phyloP scores from a whole-genome alignment of 1,140 invertebrate species.

The Drosophila sechellia region DNA sequence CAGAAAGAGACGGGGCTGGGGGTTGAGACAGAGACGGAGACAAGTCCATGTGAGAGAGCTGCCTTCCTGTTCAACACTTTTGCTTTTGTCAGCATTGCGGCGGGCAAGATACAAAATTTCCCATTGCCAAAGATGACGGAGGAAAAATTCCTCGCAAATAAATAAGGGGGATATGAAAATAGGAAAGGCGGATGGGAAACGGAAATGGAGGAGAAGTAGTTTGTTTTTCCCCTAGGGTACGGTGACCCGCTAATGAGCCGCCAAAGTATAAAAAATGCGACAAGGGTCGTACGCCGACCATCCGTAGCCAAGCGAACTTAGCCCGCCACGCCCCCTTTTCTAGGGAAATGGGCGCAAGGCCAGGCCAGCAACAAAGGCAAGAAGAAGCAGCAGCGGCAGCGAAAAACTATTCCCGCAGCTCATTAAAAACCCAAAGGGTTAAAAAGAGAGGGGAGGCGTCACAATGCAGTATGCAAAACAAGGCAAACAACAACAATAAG shows the following conservation, averaged over 20 bases:
- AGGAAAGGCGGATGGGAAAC: constrained; percentile 1
- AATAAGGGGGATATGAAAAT: constrained; percentile 9
- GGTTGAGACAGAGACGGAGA: constrained; percentile 7
- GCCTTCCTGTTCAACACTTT: constrained; percentile 44
- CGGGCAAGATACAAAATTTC: constrained; percentile 51
- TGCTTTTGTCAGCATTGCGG: constrained; percentile 57
- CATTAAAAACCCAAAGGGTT: constrained; percentile 47
- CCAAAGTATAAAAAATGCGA: constrained; percentile 52
- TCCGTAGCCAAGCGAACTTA: neutral
- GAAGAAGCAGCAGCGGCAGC: constrained; percentile 1
- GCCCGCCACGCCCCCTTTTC: neutral
- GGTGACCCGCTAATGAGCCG: constrained; percentile 58
- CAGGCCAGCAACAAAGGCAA: constrained; percentile 33
- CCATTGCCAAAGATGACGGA: constrained; percentile 50
- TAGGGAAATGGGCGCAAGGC: constrained; percentile 50
- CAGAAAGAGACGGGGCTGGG: neutral
- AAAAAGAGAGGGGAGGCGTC: constrained; percentile 24
- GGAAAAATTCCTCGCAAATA: constrained; percentile 8
- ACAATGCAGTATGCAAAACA: constrained; percentile 51
- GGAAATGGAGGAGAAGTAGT: constrained; percentile 8
- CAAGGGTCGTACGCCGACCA: constrained; percentile 31
- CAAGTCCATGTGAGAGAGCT: constrained; percentile 30
- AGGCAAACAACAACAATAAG: constrained; percentile 32
- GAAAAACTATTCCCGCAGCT: constrained; percentile 53
- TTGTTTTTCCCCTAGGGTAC: constrained; percentile 28